A percentile compares a stretch with the other conserved stretches of the same genome.
These are phyloP conservation scores for Otocyon megalotis DNA, from an alignment of 2,113 vertebrate species.

Conservation along the genomic window DNA sequence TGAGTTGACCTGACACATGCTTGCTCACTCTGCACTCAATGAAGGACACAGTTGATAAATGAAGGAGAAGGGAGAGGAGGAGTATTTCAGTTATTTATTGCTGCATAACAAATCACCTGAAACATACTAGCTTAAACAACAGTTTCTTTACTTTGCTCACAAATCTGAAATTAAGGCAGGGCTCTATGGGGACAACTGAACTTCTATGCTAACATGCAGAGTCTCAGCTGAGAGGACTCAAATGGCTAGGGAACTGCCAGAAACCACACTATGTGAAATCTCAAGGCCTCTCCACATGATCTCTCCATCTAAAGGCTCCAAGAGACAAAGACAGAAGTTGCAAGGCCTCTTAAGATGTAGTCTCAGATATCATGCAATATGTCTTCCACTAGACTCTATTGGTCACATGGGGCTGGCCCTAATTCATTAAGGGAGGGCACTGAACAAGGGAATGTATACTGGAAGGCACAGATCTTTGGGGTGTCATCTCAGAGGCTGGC, in stretches of 20 bases:
- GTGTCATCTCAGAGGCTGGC: background rate
- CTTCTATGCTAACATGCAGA: background rate
- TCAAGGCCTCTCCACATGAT: background rate
- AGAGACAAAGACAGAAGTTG: background rate
- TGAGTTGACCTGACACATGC: background rate
- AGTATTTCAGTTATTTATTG: background rate
- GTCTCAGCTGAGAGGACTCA: background rate
- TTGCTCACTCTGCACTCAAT: conserved; percentile 3
- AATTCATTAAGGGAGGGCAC: conserved; percentile 7
- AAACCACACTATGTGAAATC: conserved; percentile 39
- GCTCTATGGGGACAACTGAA: background rate
- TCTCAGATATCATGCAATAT: background rate
- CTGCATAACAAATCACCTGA: background rate
- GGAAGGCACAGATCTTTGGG: background rate
- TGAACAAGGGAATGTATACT: conserved; percentile 7
- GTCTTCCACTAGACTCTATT: background rate
- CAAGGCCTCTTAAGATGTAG: background rate
- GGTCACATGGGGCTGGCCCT: background rate
- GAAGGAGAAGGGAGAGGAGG: background rate
- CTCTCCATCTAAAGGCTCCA: background rate
- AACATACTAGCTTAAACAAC: conserved; percentile 23
- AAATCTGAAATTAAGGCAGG: background rate
- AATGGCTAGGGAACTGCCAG: background rate
- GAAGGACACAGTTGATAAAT: conserved; percentile 28
- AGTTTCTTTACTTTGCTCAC: background rate